Evolutionary conservation across 2,888 invertebrate genomes (phyloP).

Genomic region (Smittia aterrima): DNA sequence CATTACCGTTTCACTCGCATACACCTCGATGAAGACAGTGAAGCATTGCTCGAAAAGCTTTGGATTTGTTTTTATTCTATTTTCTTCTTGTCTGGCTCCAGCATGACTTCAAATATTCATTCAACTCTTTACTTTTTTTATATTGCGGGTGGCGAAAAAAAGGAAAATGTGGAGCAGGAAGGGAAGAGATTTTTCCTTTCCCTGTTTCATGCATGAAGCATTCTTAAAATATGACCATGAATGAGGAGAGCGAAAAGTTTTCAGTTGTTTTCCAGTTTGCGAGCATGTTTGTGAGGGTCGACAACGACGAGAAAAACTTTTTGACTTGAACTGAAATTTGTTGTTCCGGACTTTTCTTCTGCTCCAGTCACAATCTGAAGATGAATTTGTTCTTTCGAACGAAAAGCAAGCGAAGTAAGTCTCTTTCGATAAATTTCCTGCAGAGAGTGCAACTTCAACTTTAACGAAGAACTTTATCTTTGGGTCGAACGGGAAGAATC

Average conservation of each 20-base stretch:
- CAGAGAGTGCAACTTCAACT: not conserved
- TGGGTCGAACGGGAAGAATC: not conserved
- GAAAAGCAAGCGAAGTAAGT: not conserved
- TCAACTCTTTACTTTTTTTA: not conserved
- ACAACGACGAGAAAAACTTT: not conserved
- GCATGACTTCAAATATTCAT: constrained; percentile 22
- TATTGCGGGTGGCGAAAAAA: not conserved
- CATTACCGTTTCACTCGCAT: too few species aligned
- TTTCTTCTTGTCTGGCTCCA: constrained; percentile 15
- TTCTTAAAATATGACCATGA: constrained; percentile 1
- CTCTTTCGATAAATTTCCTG: not conserved
- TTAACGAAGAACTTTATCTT: not conserved
- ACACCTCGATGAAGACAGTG: not conserved
- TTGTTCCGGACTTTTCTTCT: not conserved
- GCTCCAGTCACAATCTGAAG: not conserved
- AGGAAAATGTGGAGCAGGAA: too few species aligned
- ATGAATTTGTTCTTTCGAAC: not conserved
- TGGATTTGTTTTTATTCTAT: not conserved
- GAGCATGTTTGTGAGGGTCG: too few species aligned
- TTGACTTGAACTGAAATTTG: constrained; percentile 25
- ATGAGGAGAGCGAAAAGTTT: not conserved
- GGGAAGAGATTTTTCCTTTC: not conserved
- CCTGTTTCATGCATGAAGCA: constrained; percentile 24
- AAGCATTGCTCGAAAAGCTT: too few species aligned
- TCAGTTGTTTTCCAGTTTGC: not conserved